Conservation (phyloP, 2,113 vertebrate genomes). For the Lathamus discolor region DNA sequence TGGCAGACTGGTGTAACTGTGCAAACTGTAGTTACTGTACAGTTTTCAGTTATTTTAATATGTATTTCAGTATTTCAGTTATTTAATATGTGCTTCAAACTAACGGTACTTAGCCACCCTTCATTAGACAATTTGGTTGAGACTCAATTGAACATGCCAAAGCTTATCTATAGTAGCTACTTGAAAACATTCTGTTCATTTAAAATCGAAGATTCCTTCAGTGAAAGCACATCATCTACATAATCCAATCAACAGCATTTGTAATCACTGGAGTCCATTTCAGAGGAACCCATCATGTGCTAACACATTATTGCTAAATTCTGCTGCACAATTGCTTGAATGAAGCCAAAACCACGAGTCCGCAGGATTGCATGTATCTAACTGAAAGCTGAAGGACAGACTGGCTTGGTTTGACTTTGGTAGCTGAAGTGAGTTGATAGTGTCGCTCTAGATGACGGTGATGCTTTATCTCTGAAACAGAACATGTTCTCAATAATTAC, state of each 20-base stretch:
- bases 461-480: not conserved
- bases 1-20: not conserved
- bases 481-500: not conserved
- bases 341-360: conserved; percentile 25
- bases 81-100: not conserved
- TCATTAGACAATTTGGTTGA: not conserved
- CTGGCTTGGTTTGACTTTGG: not conserved
- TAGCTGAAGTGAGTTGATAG: not conserved
- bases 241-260: not conserved
- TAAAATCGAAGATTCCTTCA: not conserved
- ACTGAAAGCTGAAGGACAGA: conserved; percentile 11
- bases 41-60: not conserved
- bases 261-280: conserved; percentile 23
- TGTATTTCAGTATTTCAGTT: not conserved
- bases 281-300: not conserved
- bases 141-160: not conserved
- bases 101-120: not conserved
- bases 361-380: conserved; percentile 17
- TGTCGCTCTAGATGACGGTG: not conserved
- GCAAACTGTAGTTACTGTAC: not conserved
- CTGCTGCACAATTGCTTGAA: not conserved
- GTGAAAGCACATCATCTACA: not conserved
- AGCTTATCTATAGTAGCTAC: not conserved
- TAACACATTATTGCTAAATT: conserved; percentile 15
- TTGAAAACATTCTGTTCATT: not conserved